Evolutionary conservation across 2,888 invertebrate genomes (phyloP).

Genomic region (Sphinx pinastri): DNA sequence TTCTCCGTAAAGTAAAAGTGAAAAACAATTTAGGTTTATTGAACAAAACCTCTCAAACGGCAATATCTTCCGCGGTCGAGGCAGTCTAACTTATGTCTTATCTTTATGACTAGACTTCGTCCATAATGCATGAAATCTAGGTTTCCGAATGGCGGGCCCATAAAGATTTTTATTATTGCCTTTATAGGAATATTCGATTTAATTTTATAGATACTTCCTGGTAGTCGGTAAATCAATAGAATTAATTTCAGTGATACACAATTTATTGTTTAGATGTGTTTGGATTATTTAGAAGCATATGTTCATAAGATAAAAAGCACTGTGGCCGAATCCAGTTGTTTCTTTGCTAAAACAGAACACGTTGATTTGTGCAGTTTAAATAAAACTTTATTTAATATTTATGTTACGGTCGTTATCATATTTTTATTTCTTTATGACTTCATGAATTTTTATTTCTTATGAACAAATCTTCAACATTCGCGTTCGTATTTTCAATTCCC

Average conservation of each 20-base stretch:
- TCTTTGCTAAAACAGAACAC: too few relatives aligned
- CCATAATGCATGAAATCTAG: slow-evolving; percentile 20
- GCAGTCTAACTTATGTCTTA: slow-evolving; percentile 19
- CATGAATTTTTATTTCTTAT: too few relatives aligned
- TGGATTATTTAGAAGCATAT: neutral
- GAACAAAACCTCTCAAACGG: neutral
- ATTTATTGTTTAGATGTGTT: neutral
- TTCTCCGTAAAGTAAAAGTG: neutral
- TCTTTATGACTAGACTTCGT: slow-evolving; percentile 20
- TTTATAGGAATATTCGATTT: slow-evolving; percentile 14
- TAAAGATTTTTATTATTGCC: slow-evolving; percentile 16
- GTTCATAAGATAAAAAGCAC: too few relatives aligned
- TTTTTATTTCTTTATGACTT: too few relatives aligned
- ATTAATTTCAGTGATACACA: neutral
- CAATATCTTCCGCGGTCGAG: neutral
- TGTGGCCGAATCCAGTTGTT: too few relatives aligned
- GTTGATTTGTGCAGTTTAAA: too few relatives aligned
- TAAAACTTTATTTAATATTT: too few relatives aligned
- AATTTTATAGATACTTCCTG: neutral
- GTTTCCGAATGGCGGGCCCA: slow-evolving; percentile 11
- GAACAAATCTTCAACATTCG: too few relatives aligned
- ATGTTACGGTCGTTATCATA: too few relatives aligned
- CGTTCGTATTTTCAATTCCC: too few relatives aligned
- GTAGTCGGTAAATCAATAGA: neutral
- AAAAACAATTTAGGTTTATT: neutral